Percentiles rank a stretch among this genome's conserved stretches.
phyloP scores from a whole-genome alignment of 92 coral and sea anemone genomes.

The Epizoanthus stellaris region DNA sequence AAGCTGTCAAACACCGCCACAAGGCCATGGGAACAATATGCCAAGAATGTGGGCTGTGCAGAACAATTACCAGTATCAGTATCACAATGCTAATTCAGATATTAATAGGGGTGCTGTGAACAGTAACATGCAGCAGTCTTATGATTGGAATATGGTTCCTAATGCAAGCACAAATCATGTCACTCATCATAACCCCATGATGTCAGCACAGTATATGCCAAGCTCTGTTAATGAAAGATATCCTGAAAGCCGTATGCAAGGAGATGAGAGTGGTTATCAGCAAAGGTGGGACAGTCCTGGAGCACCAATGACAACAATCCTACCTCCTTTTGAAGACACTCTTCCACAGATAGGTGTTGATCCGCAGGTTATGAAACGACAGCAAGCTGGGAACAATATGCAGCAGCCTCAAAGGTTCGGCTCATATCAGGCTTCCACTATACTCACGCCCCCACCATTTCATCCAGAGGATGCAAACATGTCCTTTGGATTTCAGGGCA shows the following conservation, averaged over 20 bases:
- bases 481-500: conserved; percentile 70
- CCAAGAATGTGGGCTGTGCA: conserved; percentile 21
- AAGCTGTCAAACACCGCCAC: conserved; percentile 20
- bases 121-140: conserved; percentile 37
- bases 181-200: conserved; percentile 35
- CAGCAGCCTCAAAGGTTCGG: conserved; percentile 41
- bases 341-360: conserved; percentile 68
- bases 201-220: conserved; percentile 36
- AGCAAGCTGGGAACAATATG: conserved; percentile 42
- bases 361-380: conserved; percentile 33
- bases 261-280: conserved; percentile 15
- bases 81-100: conserved; percentile 3
- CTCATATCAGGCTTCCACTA: conserved; percentile 52
- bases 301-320: conserved; percentile 54
- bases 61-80: conserved; percentile 10
- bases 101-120: conserved; percentile 13
- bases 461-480: conserved; percentile 65
- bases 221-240: conserved; percentile 24
- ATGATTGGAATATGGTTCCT: conserved; percentile 28
- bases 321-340: conserved; percentile 85
- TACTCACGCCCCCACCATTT: conserved; percentile 85
- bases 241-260: neutral
- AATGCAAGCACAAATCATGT: conserved; percentile 36
- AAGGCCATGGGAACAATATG: conserved; percentile 20
- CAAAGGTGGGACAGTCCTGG: conserved; percentile 26